These are phyloP conservation scores for Allolobophora icterica DNA, from an alignment of 2,888 invertebrate genomes.

Conservation along the genomic window DNA sequence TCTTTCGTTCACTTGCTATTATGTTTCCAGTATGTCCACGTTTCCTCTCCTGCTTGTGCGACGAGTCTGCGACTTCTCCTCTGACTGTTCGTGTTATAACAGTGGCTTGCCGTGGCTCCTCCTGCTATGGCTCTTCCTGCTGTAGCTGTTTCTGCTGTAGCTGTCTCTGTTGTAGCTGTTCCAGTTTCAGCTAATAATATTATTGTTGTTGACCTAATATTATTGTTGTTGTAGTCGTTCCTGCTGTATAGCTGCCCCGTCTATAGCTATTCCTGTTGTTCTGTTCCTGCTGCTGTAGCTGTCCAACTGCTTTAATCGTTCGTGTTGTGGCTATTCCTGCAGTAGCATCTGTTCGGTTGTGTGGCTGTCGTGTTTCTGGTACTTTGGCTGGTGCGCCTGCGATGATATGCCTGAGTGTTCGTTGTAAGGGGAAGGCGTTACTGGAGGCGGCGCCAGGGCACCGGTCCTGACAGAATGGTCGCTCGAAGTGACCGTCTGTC, in stretches of 20 bases:
- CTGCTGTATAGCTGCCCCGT: too few relatives aligned
- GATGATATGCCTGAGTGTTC: background rate
- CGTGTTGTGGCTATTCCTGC: background rate
- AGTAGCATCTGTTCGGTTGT: background rate
- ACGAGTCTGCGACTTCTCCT: background rate
- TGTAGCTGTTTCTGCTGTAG: too few relatives aligned
- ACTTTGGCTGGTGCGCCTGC: background rate
- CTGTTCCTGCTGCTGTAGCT: too few relatives aligned
- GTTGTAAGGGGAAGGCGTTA: background rate
- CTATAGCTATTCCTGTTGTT: too few relatives aligned
- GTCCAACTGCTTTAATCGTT: background rate
- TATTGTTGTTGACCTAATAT: too few relatives aligned
- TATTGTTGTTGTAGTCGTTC: too few relatives aligned
- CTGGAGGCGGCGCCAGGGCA: background rate
- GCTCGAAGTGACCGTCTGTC: background rate
- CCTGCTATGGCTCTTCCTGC: too few relatives aligned
- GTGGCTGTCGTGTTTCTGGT: background rate
- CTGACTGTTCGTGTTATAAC: too few relatives aligned
- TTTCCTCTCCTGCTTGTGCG: background rate
- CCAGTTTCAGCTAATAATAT: too few relatives aligned
- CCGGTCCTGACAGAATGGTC: background rate
- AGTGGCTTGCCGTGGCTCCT: too few relatives aligned
- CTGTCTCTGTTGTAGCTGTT: too few relatives aligned
- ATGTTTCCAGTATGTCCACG: background rate
- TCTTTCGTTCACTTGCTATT: background rate